Percentiles rank a stretch among this genome's conserved stretches.
Evolutionary conservation across 1,140 invertebrate genomes (phyloP).

Genomic region (Radopholus similis): DNA sequence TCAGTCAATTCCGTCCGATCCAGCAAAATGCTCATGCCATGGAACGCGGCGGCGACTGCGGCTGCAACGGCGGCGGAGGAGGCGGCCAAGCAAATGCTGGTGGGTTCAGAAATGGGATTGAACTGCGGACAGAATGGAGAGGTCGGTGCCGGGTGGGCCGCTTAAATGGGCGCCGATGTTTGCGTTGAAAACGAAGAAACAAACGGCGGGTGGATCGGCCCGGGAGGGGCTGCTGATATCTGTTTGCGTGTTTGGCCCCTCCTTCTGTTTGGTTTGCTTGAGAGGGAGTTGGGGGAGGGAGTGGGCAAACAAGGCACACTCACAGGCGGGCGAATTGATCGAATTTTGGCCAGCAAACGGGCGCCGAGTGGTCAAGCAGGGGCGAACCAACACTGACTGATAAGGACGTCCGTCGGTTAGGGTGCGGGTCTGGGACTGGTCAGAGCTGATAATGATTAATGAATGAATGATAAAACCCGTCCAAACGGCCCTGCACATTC

Average conservation of each 20-base stretch:
- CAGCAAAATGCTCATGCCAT: no score
- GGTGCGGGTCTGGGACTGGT: no score
- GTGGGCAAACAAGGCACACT: conserved; percentile 1
- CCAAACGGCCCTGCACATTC: not conserved
- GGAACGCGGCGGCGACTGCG: no score
- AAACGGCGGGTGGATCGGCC: not conserved
- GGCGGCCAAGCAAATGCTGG: not conserved
- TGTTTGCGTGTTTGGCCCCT: not conserved
- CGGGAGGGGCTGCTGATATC: not conserved
- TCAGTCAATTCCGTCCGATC: no score
- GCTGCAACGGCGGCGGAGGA: not conserved
- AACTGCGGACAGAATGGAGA: not conserved
- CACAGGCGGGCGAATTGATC: not conserved
- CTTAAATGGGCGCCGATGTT: not conserved
- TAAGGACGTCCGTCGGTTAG: no score
- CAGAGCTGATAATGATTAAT: no score
- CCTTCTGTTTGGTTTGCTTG: not conserved
- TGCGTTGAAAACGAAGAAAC: not conserved
- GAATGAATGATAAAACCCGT: no score
- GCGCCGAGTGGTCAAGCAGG: not conserved
- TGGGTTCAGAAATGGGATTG: not conserved
- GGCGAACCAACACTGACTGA: not conserved
- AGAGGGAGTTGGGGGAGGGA: conserved; percentile 1
- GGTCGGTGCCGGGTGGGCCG: not conserved
- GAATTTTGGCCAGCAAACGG: not conserved